Evolutionary conservation across 2,113 vertebrate genomes (phyloP), one percentile per base, ranked within the genome.

Genomic region (Xyrauchen texanus): DNA sequence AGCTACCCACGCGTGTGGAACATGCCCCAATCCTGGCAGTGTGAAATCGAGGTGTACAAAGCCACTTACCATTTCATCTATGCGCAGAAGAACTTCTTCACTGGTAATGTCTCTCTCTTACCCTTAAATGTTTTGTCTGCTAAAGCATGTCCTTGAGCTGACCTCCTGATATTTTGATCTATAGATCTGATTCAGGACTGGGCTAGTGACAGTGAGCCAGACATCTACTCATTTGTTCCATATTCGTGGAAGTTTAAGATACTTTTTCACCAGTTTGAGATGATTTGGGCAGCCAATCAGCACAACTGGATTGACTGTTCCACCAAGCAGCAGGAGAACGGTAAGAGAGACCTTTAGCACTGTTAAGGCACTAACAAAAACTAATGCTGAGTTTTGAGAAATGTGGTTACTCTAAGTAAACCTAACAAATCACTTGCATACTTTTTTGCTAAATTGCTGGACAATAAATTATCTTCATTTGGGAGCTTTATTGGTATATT

Each of bases 301-400:
- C 96, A 99, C 85, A 99, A 99, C 85, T 99, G 97, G 98, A 95
- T 99, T 10, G 98, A 99, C 83, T 99, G 97, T 85, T 99, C 98
- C 76, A 99, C 97, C 78, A 99, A 98, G 86, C 98, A 99, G 45
- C 98, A 99, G 79, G 98, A 99, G 92, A 99, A 99, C 81, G 97
- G 98, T 99, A 81, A 92, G 93, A 66, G 5, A 44, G 45, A 51
- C 34, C 7, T 10, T 42, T 13, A 60, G n/a, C 46, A 44, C 44
- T 3, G 13, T 42, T 21, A 51, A 21, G 15, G 46, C 51, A 34
- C 11, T 53, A 4, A 10, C 6, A 42, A 49, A 75, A 42, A 47
- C 13, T 15, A 58, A 58, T 72, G 7, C 16, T 61, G 10, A 6
- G 57, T 61, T 49, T 34, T 34, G 21, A 34, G 21, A 34, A 34